Percentiles rank a stretch among this genome's conserved stretches.
Conservation (phyloP, 2,797 vertebrate species). For the Siniperca scherzeri region DNA sequence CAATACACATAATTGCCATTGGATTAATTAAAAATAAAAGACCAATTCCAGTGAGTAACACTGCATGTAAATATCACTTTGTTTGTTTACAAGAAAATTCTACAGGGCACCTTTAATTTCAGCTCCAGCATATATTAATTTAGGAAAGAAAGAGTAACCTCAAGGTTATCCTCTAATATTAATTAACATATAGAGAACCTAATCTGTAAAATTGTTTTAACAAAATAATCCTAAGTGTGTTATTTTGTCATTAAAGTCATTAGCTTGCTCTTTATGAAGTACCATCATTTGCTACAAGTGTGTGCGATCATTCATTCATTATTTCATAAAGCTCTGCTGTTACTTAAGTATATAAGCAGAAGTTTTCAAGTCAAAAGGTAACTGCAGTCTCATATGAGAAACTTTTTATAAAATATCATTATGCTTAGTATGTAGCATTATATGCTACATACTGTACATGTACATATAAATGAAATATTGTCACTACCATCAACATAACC, state of each 20-base stretch:
- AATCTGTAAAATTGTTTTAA: not conserved
- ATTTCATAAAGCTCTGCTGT: slow-evolving; percentile 8
- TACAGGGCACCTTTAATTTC: not conserved
- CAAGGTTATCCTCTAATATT: not conserved
- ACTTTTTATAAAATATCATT: not conserved
- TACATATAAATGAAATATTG: slow-evolving; percentile 16
- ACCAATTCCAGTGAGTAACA: not conserved
- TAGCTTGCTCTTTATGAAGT: slow-evolving; percentile 41
- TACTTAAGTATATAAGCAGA: slow-evolving; percentile 3
- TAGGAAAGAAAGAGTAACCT: not conserved
- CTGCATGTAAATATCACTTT: not conserved
- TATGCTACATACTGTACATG: slow-evolving; percentile 8
- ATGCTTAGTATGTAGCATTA: slow-evolving; percentile 7
- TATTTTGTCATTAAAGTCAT: slow-evolving; percentile 24
- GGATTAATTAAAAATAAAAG: no score
- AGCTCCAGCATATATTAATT: not conserved
- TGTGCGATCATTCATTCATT: not conserved
- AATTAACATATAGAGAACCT: not conserved
- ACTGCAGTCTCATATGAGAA: slow-evolving; percentile 16
- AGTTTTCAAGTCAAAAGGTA: slow-evolving; percentile 25
- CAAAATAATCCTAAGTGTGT: not conserved
- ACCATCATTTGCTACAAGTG: slow-evolving; percentile 12
- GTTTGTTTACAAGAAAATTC: not conserved
- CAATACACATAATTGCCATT: no score
- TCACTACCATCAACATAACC: not conserved